phyloP scores from a whole-genome alignment of 2,888 invertebrate species.

The Pelosia muscerda region DNA sequence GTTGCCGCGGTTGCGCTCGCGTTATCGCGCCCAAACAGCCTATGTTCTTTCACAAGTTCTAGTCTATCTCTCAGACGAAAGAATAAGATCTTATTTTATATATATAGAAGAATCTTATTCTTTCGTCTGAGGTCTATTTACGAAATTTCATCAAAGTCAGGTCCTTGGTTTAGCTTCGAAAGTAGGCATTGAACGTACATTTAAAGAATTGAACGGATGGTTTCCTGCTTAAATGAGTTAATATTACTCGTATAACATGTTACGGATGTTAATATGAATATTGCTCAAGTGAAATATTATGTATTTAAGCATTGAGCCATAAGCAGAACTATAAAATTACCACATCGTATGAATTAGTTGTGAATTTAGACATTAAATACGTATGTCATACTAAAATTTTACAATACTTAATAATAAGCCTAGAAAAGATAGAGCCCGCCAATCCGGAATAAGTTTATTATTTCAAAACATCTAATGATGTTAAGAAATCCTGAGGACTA shows the following conservation, averaged over 20 bases:
- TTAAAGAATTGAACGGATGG: not conserved
- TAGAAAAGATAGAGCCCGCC: not conserved
- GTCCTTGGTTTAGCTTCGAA: too few relatives aligned
- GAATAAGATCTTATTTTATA: too few relatives aligned
- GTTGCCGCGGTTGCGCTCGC: too few relatives aligned
- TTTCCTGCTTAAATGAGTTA: not conserved
- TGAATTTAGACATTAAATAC: not conserved
- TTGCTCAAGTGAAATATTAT: slow-evolving; percentile 30
- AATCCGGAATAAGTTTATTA: not conserved
- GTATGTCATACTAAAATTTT: not conserved
- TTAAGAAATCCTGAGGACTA: not conserved
- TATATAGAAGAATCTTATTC: too few relatives aligned
- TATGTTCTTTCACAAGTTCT: too few relatives aligned
- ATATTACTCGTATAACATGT: not conserved
- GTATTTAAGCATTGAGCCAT: not conserved
- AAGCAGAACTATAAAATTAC: not conserved
- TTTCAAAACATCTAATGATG: not conserved
- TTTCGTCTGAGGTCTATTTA: too few relatives aligned
- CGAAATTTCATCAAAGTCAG: not conserved
- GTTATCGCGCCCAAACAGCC: too few relatives aligned
- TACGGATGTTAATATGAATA: slow-evolving; percentile 29
- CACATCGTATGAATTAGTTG: not conserved
- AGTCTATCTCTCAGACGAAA: too few relatives aligned
- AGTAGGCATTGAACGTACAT: not conserved
- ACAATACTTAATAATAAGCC: not conserved